A percentile compares a stretch with the other conserved stretches of the same genome.
phyloP scores from a whole-genome alignment of 2,888 invertebrate genomes.

The Scaptomyza flava region DNA sequence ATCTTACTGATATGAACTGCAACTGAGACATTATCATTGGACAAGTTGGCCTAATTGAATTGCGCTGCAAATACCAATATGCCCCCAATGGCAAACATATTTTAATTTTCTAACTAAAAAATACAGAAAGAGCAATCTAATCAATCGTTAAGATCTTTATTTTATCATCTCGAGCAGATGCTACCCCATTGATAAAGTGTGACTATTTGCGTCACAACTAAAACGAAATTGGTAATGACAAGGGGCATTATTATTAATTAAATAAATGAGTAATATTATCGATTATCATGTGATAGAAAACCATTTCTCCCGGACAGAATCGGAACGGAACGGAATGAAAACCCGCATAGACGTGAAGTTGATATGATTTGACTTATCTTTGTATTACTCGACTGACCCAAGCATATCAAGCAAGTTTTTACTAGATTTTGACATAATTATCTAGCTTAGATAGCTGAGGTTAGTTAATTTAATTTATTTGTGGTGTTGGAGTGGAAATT shows the following conservation, averaged over 20 bases:
- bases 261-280: constrained; percentile 60
- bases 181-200: constrained; percentile 51
- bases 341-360: constrained; percentile 33
- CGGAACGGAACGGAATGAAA: constrained; percentile 12
- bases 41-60: constrained; percentile 80
- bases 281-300: constrained; percentile 35
- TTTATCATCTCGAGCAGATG: constrained; percentile 51
- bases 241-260: constrained; percentile 75
- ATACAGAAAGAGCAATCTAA: constrained; percentile 20
- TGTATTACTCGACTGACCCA: constrained; percentile 40
- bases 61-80: constrained; percentile 41
- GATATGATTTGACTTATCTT: constrained; percentile 37
- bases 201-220: constrained; percentile 62
- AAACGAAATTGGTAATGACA: constrained; percentile 50
- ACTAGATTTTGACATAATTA: constrained; percentile 65
- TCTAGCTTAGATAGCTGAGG: constrained; percentile 53
- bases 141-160: constrained; percentile 26
- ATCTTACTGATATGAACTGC: constrained; percentile 53
- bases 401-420: constrained; percentile 32
- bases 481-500: constrained; percentile 44
- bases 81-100: constrained; percentile 57
- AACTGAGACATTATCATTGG: constrained; percentile 41
- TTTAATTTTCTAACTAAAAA: constrained; percentile 59
- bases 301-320: constrained; percentile 4
- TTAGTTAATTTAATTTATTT: constrained; percentile 75